These are phyloP conservation scores for Xestia sexstrigata DNA, from an alignment of 2,888 invertebrate genomes.

Conservation along the genomic window DNA sequence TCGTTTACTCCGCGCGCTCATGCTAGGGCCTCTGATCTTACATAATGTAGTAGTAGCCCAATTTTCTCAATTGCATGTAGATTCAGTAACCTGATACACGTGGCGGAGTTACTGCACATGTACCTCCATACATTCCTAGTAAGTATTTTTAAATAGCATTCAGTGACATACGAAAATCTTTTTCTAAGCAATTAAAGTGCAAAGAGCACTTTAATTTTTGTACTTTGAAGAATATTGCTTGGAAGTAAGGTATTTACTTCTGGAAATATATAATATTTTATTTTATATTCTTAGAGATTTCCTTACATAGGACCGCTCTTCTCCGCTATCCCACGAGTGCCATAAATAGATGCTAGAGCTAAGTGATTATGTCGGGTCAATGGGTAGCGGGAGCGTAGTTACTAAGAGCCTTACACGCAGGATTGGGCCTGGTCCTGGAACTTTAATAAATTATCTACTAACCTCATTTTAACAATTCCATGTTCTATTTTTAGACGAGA, in stretches of 20 bases:
- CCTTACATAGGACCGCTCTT: slow-evolving; percentile 24
- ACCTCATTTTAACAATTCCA: neutral
- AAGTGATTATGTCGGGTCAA: slow-evolving; percentile 61
- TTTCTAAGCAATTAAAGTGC: neutral
- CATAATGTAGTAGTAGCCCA: too few species aligned
- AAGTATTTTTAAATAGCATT: slow-evolving; percentile 2
- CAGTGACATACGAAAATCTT: neutral
- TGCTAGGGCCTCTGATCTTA: too few species aligned
- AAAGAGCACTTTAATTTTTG: neutral
- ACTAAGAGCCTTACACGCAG: slow-evolving; percentile 21
- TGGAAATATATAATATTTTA: neutral
- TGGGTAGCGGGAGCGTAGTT: slow-evolving; percentile 40
- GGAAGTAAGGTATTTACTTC: neutral
- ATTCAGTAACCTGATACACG: too few species aligned
- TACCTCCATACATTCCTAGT: too few species aligned
- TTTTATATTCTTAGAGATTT: slow-evolving; percentile 20
- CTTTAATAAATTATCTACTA: slow-evolving; percentile 10
- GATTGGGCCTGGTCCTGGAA: neutral
- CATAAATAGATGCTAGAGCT: slow-evolving; percentile 39
- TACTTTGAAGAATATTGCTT: neutral
- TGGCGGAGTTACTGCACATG: too few species aligned
- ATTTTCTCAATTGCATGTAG: too few species aligned
- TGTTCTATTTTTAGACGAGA: slow-evolving; percentile 3
- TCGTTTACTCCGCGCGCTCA: too few species aligned
- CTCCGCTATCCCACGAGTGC: slow-evolving; percentile 24